Evolutionary conservation across 2,888 invertebrate species (phyloP).

Genomic region (Allacma fusca): DNA sequence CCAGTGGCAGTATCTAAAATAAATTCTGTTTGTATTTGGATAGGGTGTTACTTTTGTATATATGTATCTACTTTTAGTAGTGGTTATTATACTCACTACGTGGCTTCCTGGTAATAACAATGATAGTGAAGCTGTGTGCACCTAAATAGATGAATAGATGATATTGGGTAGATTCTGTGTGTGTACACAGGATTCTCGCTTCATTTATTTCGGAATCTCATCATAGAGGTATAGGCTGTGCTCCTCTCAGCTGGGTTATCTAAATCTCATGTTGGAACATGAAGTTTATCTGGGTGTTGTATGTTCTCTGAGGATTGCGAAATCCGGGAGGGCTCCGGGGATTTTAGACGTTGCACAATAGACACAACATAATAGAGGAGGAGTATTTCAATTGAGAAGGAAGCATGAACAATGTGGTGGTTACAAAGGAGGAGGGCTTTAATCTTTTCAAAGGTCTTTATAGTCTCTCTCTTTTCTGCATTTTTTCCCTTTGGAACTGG

Average conservation of each 20-base stretch:
- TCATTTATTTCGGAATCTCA: constrained; percentile 38
- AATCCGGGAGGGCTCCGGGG: constrained; percentile 39
- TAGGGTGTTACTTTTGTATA: no score
- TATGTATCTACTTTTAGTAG: no score
- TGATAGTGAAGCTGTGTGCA: neutral
- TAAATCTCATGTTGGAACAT: constrained; percentile 3
- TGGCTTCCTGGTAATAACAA: neutral
- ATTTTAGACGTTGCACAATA: constrained; percentile 30
- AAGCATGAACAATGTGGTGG: constrained; percentile 31
- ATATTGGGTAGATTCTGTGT: neutral
- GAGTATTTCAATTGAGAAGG: constrained; percentile 42
- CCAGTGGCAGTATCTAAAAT: no score
- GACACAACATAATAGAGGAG: constrained; percentile 35
- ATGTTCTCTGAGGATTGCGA: constrained; percentile 22
- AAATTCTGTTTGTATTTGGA: no score
- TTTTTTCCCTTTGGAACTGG: neutral
- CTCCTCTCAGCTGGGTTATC: constrained; percentile 13
- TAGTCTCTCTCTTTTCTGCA: constrained; percentile 29
- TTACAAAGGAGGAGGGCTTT: constrained; percentile 35
- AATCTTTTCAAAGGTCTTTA: constrained; percentile 32
- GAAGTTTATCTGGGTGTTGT: neutral
- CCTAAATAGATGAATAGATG: neutral
- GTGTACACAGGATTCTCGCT: constrained; percentile 35
- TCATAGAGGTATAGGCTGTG: constrained; percentile 6
- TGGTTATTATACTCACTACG: no score